Conservation (phyloP, 1,140 invertebrate genomes). For the Leptopilina clavipes region DNA sequence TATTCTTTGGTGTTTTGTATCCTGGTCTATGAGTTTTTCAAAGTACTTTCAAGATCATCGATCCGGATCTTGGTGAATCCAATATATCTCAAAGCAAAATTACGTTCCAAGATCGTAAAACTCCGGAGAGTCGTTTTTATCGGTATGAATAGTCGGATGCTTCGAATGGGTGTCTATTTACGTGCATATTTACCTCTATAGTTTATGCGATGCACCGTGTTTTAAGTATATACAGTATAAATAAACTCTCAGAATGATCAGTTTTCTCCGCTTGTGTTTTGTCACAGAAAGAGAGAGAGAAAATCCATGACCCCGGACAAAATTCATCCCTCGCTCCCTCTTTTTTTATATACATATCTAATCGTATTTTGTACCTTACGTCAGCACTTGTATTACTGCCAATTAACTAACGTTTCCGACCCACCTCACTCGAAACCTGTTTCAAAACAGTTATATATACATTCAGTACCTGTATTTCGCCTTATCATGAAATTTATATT, state of each 20-base stretch:
- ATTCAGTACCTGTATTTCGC: not conserved
- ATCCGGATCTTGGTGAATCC: conserved; percentile 67
- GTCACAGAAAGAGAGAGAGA: too few relatives aligned
- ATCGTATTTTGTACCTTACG: conserved; percentile 49
- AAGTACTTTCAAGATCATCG: conserved; percentile 54
- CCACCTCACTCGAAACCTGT: conserved; percentile 43
- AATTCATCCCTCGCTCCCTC: conserved; percentile 54
- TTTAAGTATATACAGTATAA: too few relatives aligned
- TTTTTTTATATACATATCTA: conserved; percentile 39
- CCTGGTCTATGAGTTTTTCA: not conserved
- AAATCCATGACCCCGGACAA: conserved; percentile 66
- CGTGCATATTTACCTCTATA: conserved; percentile 49
- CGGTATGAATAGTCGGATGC: conserved; percentile 42
- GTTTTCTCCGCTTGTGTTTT: conserved; percentile 48
- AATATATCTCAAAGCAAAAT: conserved; percentile 56
- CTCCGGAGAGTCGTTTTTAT: conserved; percentile 38
- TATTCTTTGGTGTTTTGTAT: not conserved
- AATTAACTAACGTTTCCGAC: conserved; percentile 53
- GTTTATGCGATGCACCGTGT: conserved; percentile 43
- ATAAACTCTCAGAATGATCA: conserved; percentile 29
- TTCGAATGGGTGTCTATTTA: conserved; percentile 45
- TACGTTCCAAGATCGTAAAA: conserved; percentile 61
- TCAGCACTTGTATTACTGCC: conserved; percentile 52
- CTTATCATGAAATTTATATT: too few relatives aligned
- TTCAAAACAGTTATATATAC: conserved; percentile 36